These are phyloP conservation scores for Cheilosia impressa DNA, from an alignment of 2,888 invertebrate species.

Conservation along the genomic window DNA sequence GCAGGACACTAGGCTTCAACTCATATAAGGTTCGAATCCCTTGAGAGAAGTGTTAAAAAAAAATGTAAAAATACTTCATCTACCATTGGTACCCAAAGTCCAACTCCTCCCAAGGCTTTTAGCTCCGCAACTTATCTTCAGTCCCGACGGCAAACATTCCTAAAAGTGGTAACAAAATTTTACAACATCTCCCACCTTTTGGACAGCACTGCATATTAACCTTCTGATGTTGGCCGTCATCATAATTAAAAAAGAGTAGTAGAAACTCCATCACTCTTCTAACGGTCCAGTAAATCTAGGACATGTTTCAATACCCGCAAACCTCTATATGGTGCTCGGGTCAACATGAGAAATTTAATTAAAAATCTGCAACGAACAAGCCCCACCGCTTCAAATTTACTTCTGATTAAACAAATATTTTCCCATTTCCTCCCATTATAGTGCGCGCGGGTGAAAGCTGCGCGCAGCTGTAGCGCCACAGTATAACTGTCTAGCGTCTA, in stretches of 20 bases:
- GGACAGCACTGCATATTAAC: too few relatives aligned
- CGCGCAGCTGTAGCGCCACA: conserved; percentile 5
- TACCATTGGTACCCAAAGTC: too few relatives aligned
- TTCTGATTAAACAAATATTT: conserved; percentile 69
- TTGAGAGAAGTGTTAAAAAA: too few relatives aligned
- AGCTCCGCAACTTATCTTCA: too few relatives aligned
- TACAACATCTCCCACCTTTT: too few relatives aligned
- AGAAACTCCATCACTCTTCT: not conserved
- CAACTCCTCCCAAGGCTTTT: too few relatives aligned
- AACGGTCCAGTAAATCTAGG: conserved; percentile 50
- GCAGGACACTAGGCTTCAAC: too few relatives aligned
- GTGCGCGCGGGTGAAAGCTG: conserved; percentile 44
- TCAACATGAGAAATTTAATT: conserved; percentile 59
- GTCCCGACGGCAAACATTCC: too few relatives aligned
- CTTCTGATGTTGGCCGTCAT: too few relatives aligned
- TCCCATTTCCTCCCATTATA: conserved; percentile 32
- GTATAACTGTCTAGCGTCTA: not conserved
- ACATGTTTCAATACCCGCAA: conserved; percentile 18
- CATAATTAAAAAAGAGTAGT: not conserved
- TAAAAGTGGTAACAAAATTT: too few relatives aligned
- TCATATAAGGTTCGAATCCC: too few relatives aligned
- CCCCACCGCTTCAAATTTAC: conserved; percentile 47
- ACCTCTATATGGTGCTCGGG: not conserved
- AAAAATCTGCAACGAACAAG: conserved; percentile 35
- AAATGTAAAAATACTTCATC: too few relatives aligned